These are phyloP conservation scores for Ceramica pisi DNA, from an alignment of 2,888 invertebrate species.

Conservation along the genomic window DNA sequence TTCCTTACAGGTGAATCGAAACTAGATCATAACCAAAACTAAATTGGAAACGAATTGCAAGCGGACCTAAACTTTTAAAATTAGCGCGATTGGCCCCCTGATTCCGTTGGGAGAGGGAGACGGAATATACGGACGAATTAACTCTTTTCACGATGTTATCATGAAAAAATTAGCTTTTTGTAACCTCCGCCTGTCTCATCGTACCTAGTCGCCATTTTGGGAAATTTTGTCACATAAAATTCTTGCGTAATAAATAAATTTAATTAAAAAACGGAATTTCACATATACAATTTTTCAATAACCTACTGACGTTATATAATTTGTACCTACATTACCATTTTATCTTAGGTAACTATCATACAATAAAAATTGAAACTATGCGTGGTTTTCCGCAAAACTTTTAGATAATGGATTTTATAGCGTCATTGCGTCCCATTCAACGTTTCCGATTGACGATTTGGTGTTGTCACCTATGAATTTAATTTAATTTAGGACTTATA, in stretches of 20 bases:
- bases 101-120: no score
- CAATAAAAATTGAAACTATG: neutral
- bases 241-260: neutral
- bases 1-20: no score
- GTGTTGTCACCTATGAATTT: neutral
- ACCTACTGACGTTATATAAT: neutral
- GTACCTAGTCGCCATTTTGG: neutral
- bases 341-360: neutral
- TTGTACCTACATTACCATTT: neutral
- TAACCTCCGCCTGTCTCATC: neutral
- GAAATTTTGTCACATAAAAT: neutral
- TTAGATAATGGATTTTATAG: neutral
- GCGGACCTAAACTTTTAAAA: no score
- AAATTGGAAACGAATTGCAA: no score
- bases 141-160: no score
- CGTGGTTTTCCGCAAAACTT: neutral
- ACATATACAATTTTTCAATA: neutral
- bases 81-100: no score
- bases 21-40: no score
- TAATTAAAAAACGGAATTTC: neutral
- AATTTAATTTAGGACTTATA: neutral
- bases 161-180: no score
- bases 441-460: neutral
- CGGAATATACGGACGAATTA: no score
- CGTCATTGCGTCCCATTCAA: neutral